phyloP scores from a whole-genome alignment of 1,140 invertebrate genomes.

The Drosophila bipectinata region DNA sequence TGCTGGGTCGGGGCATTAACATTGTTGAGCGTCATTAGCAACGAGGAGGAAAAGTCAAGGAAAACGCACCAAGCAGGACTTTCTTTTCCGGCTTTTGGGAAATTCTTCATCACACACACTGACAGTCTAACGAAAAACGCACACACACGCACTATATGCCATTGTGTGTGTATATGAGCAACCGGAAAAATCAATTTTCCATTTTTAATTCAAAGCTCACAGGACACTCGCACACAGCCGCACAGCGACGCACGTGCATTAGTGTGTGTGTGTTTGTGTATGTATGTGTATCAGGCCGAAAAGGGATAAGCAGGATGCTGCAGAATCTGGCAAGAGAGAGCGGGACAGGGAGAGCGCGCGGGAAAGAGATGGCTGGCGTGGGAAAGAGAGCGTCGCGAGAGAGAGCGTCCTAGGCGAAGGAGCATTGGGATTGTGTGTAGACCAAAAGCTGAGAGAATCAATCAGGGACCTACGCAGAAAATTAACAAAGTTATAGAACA shows the following conservation, averaged over 20 bases:
- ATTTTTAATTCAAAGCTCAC: conserved; percentile 83
- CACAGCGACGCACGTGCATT: conserved; percentile 17
- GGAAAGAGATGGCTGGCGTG: conserved; percentile 9
- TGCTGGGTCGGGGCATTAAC: conserved; percentile 93
- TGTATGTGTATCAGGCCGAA: conserved; percentile 52
- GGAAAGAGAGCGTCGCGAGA: conserved; percentile 19
- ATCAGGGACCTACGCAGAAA: conserved; percentile 26
- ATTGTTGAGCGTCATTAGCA: conserved; percentile 80
- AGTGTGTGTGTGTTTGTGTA: conserved; percentile 11
- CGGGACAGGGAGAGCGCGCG: conserved; percentile 3
- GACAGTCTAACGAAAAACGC: conserved; percentile 8
- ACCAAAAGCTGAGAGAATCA: conserved; percentile 58
- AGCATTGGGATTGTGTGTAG: conserved; percentile 46
- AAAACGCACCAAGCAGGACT: conserved; percentile 36
- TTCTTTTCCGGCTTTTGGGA: conserved; percentile 66
- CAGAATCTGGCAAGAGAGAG: conserved; percentile 49
- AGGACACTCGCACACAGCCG: conserved; percentile 41
- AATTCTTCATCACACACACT: conserved; percentile 23
- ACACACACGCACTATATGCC: conserved; percentile 25
- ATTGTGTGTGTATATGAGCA: conserved; percentile 54
- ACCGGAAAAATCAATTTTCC: conserved; percentile 84
- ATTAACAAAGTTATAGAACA: conserved; percentile 9
- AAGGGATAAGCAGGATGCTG: conserved; percentile 80
- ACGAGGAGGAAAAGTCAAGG: conserved; percentile 35
- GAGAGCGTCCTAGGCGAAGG: conserved; percentile 4